These are phyloP conservation scores for Sericinus montela DNA, from an alignment of 2,888 invertebrate genomes.

Conservation along the genomic window DNA sequence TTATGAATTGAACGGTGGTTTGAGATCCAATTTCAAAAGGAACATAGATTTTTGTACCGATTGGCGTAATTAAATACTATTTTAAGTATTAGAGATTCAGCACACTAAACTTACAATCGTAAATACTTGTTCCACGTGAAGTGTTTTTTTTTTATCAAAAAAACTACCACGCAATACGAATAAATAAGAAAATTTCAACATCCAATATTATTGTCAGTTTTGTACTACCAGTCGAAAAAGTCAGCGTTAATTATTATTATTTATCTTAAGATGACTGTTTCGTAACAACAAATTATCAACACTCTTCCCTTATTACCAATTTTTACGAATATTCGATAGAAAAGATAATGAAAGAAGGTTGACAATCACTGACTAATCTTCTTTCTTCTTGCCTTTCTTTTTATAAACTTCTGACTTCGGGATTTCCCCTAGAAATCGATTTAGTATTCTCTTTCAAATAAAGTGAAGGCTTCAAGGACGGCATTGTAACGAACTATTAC, in stretches of 20 bases:
- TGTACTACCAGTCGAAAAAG: constrained; percentile 49
- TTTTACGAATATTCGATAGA: not conserved
- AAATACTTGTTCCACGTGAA: constrained; percentile 2
- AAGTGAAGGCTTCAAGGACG: constrained; percentile 27
- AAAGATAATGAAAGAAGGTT: not conserved
- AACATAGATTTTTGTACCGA: constrained; percentile 11
- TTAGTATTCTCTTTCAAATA: not conserved
- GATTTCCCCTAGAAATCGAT: not conserved
- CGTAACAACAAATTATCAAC: not conserved
- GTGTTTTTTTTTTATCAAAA: constrained; percentile 11
- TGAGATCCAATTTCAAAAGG: constrained; percentile 9
- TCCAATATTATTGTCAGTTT: constrained; percentile 61
- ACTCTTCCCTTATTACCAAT: not conserved
- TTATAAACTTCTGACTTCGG: not conserved
- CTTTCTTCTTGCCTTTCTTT: constrained; percentile 20
- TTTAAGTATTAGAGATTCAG: constrained; percentile 28
- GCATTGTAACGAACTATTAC: constrained; percentile 24
- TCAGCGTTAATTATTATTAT: not conserved
- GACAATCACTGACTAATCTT: constrained; percentile 31
- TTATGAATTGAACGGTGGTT: not conserved
- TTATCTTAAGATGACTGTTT: not conserved
- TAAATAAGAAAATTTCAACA: constrained; percentile 28
- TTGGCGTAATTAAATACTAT: constrained; percentile 3
- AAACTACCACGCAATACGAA: constrained; percentile 22
- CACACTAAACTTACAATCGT: constrained; percentile 5